A percentile compares a stretch with the other conserved stretches of the same genome.
phyloP scores from a whole-genome alignment of 2,888 invertebrate genomes.

The Philereme transversata region DNA sequence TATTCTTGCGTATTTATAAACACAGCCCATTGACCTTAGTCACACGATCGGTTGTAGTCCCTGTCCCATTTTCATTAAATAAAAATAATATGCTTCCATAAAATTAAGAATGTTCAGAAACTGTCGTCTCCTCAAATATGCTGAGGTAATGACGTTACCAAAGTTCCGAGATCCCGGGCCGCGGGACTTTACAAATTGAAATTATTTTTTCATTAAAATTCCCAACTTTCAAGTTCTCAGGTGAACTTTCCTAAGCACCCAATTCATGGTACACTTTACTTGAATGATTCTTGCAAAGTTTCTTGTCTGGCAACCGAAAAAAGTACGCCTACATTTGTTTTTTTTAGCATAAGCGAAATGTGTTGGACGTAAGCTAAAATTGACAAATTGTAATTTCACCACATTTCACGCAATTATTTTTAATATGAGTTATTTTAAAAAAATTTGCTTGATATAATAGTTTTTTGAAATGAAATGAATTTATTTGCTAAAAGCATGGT shows the following conservation, averaged over 20 bases:
- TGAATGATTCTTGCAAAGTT: conserved; percentile 61
- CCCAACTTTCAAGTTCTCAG: conserved; percentile 65
- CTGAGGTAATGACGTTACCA: conserved; percentile 71
- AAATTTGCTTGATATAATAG: too few species aligned
- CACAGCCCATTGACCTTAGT: neutral
- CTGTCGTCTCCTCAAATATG: conserved; percentile 67
- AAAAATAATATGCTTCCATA: conserved; percentile 35
- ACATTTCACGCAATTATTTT: too few species aligned
- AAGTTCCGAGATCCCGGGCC: conserved; percentile 48
- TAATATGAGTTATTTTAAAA: too few species aligned
- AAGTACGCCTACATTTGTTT: neutral
- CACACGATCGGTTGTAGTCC: too few species aligned
- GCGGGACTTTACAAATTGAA: conserved; percentile 72
- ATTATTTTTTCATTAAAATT: conserved; percentile 83
- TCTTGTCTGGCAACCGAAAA: conserved; percentile 38
- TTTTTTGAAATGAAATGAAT: too few species aligned
- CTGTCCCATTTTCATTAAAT: conserved; percentile 40
- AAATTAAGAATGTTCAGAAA: conserved; percentile 56
- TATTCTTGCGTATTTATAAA: too few species aligned
- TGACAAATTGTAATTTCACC: too few species aligned
- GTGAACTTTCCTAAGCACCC: conserved; percentile 71
- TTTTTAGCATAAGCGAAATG: too few species aligned
- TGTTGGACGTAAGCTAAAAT: too few species aligned
- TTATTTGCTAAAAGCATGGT: too few species aligned
- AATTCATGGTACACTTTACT: conserved; percentile 62